A percentile compares a stretch with the other conserved stretches of the same genome.
These are phyloP conservation scores for Chiloscyllium punctatum DNA, from an alignment of 2,797 vertebrate genomes.

Conservation along the genomic window DNA sequence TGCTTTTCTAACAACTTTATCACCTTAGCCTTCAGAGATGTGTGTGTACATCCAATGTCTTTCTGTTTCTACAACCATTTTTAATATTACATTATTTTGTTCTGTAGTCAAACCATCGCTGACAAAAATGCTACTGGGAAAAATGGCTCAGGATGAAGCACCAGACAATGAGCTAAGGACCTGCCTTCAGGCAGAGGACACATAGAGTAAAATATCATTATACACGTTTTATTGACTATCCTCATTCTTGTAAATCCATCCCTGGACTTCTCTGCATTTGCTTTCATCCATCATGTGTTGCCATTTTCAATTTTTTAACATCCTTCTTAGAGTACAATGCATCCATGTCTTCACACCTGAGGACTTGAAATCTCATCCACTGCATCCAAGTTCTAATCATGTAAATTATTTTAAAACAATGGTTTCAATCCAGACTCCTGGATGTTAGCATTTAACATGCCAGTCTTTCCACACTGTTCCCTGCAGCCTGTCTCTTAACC, in stretches of 20 bases:
- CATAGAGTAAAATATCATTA: too few relatives aligned
- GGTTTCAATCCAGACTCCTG: background rate
- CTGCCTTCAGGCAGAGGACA: too few relatives aligned
- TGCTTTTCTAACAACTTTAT: background rate
- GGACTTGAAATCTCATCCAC: background rate
- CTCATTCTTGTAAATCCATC: background rate
- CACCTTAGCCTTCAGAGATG: background rate
- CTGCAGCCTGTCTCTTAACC: background rate
- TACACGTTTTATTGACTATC: background rate
- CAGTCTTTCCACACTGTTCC: background rate
- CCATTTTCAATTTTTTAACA: background rate
- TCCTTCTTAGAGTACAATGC: background rate
- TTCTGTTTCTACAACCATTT: background rate
- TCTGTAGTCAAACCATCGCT: background rate
- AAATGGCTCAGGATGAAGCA: too few relatives aligned
- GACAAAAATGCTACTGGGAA: too few relatives aligned
- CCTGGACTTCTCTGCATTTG: background rate
- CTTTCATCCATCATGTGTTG: background rate
- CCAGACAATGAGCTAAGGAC: too few relatives aligned
- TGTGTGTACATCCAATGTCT: background rate
- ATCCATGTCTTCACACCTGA: background rate
- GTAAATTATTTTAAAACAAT: background rate
- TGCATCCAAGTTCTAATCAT: background rate
- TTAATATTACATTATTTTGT: background rate
- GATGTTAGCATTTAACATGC: background rate